phyloP scores from a whole-genome alignment of 64 coral and sea anemone species.

The Pocillopora verrucosa region DNA sequence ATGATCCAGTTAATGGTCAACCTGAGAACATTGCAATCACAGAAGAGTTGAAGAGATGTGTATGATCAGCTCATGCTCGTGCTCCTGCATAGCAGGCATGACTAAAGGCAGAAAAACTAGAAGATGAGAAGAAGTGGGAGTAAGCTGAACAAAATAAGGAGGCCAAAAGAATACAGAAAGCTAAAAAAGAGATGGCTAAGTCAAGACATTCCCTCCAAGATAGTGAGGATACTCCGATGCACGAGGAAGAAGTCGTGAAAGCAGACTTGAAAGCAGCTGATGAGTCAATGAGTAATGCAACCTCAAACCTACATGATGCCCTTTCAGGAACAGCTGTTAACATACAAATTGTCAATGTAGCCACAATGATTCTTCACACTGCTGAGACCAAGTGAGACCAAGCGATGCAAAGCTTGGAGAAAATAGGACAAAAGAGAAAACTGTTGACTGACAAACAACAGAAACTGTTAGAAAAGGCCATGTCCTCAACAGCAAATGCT shows the following conservation, averaged over 20 bases:
- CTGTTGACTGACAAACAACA: conserved; percentile 2
- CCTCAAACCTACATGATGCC: conserved; percentile 50
- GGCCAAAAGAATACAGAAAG: background rate
- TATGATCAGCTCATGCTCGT: background rate
- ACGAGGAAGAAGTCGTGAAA: background rate
- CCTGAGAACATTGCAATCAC: conserved; percentile 5
- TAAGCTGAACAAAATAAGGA: background rate
- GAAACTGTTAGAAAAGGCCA: conserved; percentile 37
- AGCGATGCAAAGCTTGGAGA: conserved; percentile 9
- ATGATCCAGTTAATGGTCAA: conserved; percentile 29
- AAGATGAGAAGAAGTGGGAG: conserved; percentile 20
- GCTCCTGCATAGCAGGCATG: conserved; percentile 1
- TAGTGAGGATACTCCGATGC: background rate
- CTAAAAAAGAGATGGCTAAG: background rate
- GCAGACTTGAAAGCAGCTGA: conserved; percentile 48
- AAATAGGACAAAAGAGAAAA: conserved; percentile 4
- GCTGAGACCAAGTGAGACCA: conserved; percentile 30
- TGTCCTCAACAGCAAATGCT: background rate
- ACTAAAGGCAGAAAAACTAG: background rate
- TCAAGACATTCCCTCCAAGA: background rate
- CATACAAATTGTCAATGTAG: conserved; percentile 34
- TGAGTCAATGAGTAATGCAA: conserved; percentile 50
- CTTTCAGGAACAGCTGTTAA: conserved; percentile 56
- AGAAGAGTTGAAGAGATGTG: background rate
- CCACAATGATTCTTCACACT: conserved; percentile 30